These are phyloP conservation scores for Trogon surrucura DNA, from an alignment of 2,113 vertebrate genomes.

Conservation along the genomic window DNA sequence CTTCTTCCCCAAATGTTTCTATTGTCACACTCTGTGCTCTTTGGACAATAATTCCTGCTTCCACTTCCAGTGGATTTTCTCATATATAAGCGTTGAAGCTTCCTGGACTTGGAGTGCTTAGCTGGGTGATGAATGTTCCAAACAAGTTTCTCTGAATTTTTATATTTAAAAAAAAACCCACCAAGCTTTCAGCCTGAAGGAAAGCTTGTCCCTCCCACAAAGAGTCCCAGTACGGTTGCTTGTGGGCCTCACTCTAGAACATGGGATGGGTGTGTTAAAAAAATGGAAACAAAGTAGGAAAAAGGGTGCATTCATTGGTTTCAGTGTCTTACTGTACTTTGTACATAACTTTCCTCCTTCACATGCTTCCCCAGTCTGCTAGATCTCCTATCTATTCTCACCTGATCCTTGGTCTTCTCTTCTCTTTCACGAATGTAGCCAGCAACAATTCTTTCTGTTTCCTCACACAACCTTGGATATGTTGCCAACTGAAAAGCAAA, in stretches of 20 bases:
- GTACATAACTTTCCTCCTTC: background rate
- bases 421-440: conserved; percentile 88
- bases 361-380: background rate
- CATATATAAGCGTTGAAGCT: background rate
- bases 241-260: background rate
- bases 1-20: background rate
- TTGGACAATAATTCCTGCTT: background rate
- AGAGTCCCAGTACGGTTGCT: background rate
- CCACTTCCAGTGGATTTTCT: background rate
- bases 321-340: background rate
- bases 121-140: background rate
- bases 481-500: conserved; percentile 81
- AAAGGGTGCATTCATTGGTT: background rate
- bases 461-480: conserved; percentile 88
- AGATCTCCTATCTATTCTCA: conserved; percentile 37
- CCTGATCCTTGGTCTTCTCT: conserved; percentile 91
- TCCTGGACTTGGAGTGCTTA: background rate
- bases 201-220: background rate
- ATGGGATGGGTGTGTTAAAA: background rate
- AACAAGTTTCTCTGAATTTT: background rate
- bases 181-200: background rate
- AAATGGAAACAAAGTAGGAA: background rate
- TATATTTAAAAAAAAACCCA: background rate
- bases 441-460: conserved; percentile 90
- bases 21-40: background rate